These are phyloP conservation scores for Monochamus saltuarius DNA, from an alignment of 1,140 invertebrate species.

Conservation along the genomic window DNA sequence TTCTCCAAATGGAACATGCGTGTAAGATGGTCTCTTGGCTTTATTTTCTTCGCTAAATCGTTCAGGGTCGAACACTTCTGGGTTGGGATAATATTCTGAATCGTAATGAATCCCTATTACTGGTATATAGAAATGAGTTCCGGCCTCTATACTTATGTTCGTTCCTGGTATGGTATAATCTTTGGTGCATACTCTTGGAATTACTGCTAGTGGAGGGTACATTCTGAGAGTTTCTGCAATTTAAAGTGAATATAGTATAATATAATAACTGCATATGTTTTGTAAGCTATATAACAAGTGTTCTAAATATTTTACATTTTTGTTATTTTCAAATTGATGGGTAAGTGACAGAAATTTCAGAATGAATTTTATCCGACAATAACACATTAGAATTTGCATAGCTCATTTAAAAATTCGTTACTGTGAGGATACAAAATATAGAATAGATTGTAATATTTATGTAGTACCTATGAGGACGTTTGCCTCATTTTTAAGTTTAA, in stretches of 20 bases:
- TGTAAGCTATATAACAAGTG: background rate
- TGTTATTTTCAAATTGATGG: no score
- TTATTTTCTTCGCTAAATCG: constrained; percentile 55
- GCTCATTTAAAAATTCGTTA: no score
- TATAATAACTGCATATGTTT: background rate
- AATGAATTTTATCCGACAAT: no score
- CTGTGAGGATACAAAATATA: no score
- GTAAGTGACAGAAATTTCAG: no score
- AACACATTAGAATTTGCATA: no score
- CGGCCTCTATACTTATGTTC: constrained; percentile 16
- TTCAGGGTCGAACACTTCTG: constrained; percentile 64
- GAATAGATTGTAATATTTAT: no score
- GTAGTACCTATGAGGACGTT: no score
- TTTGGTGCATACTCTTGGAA: constrained; percentile 57
- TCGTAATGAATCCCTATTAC: background rate
- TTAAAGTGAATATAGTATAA: constrained; percentile 2
- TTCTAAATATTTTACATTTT: no score
- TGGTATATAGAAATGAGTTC: background rate
- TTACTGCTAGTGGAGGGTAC: constrained; percentile 54
- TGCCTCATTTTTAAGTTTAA: no score
- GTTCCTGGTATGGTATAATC: constrained; percentile 49
- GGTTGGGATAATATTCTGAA: constrained; percentile 59
- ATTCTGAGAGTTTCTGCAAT: constrained; percentile 59
- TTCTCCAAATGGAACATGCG: constrained; percentile 61
- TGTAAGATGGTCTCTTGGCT: constrained; percentile 41